These are phyloP conservation scores for Rhynchomys soricoides DNA, from an alignment of 2,113 vertebrate species.

Conservation along the genomic window DNA sequence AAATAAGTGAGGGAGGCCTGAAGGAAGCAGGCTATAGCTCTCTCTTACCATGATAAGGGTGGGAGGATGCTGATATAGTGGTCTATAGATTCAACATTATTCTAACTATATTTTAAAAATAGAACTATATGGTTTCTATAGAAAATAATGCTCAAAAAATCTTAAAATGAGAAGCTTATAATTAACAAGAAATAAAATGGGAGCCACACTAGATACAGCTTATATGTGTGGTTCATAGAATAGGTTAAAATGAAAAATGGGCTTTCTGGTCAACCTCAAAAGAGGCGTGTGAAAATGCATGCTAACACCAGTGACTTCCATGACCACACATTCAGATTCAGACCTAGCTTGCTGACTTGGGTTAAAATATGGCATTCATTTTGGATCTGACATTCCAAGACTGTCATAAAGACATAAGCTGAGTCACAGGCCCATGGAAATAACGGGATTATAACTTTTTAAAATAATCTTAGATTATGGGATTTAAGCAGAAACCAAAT, in stretches of 20 bases:
- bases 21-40: neutral
- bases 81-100: neutral
- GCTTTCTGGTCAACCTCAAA: neutral
- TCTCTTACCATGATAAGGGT: neutral
- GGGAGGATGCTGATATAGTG: neutral
- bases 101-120: constrained; percentile 47
- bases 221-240: neutral
- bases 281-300: neutral
- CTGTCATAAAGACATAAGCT: neutral
- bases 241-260: neutral
- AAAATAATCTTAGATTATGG: neutral
- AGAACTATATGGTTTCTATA: constrained; percentile 27
- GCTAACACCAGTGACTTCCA: too few species aligned
- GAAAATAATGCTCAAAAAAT: constrained; percentile 42
- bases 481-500: neutral
- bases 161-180: constrained; percentile 20
- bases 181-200: constrained; percentile 45
- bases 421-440: neutral
- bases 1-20: neutral
- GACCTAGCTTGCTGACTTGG: neutral
- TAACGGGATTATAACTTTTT: neutral
- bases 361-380: neutral
- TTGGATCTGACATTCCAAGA: neutral
- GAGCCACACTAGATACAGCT: neutral
- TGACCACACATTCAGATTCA: neutral